Conservation (phyloP, 2,113 vertebrate genomes). For the Paramisgurnus dabryanus region DNA sequence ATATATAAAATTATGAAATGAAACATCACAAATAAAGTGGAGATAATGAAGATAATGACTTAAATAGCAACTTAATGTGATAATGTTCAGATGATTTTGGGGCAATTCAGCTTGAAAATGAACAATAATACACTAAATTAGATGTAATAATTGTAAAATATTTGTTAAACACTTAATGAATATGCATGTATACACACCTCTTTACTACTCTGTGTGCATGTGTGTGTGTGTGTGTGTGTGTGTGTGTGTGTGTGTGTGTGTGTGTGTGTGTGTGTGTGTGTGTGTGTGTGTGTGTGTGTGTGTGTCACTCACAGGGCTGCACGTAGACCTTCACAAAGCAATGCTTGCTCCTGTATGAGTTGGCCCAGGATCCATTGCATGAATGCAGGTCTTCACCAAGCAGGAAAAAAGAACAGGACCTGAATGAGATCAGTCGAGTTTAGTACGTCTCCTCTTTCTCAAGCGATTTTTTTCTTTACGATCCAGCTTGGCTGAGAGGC, state of each 20-base stretch:
- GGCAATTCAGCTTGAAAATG: no score
- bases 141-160: no score
- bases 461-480: slow-evolving; percentile 41
- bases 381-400: slow-evolving; percentile 44
- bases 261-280: slow-evolving; percentile 48
- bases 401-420: slow-evolving; percentile 38
- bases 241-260: slow-evolving; percentile 52
- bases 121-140: no score
- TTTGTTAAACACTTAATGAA: no score
- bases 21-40: no score
- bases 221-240: slow-evolving; percentile 48
- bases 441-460: slow-evolving; percentile 54
- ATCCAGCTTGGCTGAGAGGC: slow-evolving; percentile 48
- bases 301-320: slow-evolving; percentile 49
- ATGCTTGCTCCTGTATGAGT: slow-evolving; percentile 54
- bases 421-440: slow-evolving; percentile 55
- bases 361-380: slow-evolving; percentile 52
- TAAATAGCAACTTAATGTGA: no score
- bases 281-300: slow-evolving; percentile 51
- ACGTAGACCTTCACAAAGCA: slow-evolving; percentile 60
- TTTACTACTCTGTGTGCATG: slow-evolving; percentile 35
- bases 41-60: no score
- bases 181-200: background rate
- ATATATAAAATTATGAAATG: no score
- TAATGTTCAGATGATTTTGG: no score